Base-by-base conservation (phyloP, 2,113 vertebrate genomes). In the Hemiprocne comata region DNA sequence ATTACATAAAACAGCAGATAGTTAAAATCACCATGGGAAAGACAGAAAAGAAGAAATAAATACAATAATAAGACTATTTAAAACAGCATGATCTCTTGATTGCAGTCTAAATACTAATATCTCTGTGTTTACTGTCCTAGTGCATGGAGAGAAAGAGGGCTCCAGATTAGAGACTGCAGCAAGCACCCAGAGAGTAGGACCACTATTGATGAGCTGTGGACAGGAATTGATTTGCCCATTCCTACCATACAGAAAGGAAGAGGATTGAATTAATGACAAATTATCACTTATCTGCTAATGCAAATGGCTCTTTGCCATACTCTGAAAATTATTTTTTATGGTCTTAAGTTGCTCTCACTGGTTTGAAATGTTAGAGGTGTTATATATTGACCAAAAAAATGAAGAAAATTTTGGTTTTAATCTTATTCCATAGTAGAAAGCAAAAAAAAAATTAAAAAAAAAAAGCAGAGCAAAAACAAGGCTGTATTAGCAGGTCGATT, bases 81-180 rank as follows among this genome's bases (percentile, higher is more conserved):
- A 93, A 96, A 73, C 93, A 95, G 91, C 54, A 53, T 76, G 90
- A 65, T 87, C 72, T 80, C 93, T 88, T 94, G 87, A 90, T 85
- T 93, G 81, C 79, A 79, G 51, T 74, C 87, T 94, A 94, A 91
- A 91, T 88, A 88, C 87, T 94, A 90, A 85, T 82, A 55, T 18
- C 57, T 55, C 66, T 88, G 34, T 78, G 71, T 92, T 89, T 95
- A 61, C 57, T 67, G 67, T 73, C 38, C 60, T 78, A 62, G 55
- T n/a, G 25, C 69, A 86, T 13, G 11, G 74, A 73, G 60, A 57
- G 76, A 86, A 89, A 67, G 61, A 79, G 57, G 58, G 67, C 33
- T 70, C 72, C 78, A 54, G 64, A 58, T 36, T 67, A 83, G 64
- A 69, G 44, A 48, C 73, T 69, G 58, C 60, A 34, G 71, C 40